phyloP scores from a whole-genome alignment of 1,140 invertebrate species.

The Listronotus oregonensis region DNA sequence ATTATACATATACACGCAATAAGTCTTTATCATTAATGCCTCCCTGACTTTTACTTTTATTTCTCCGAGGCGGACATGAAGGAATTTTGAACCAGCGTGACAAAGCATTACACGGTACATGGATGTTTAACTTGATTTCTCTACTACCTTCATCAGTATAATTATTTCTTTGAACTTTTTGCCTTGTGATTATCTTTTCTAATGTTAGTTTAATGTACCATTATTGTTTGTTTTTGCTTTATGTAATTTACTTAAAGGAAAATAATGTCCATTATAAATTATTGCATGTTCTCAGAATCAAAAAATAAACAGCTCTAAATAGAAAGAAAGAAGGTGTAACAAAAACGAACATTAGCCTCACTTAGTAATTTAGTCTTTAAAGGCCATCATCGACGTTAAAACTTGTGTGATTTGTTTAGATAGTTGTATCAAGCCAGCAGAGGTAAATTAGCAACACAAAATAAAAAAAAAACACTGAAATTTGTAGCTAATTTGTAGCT shows the following conservation, averaged over 20 bases:
- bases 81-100: slow-evolving; percentile 15
- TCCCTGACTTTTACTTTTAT: slow-evolving; percentile 8
- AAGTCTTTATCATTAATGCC: slow-evolving; percentile 13
- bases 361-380: no score
- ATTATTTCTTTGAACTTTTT: slow-evolving; percentile 8
- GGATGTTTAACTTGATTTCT: slow-evolving; percentile 7
- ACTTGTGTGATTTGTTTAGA: no score
- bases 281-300: background rate
- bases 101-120: slow-evolving; percentile 15
- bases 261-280: no score
- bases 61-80: slow-evolving; percentile 14
- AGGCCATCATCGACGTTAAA: no score
- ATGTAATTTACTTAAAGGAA: background rate
- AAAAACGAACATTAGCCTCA: no score
- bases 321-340: no score
- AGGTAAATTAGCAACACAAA: no score
- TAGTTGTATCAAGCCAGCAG: no score
- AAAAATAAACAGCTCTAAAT: background rate
- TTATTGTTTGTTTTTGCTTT: slow-evolving; percentile 23
- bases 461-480: no score
- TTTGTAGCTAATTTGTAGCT: no score
- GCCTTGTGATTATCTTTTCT: background rate
- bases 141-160: background rate
- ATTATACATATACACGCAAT: slow-evolving; percentile 1
- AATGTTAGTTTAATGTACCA: slow-evolving; percentile 11